These are phyloP conservation scores for Pogonocherus hispidulus DNA, from an alignment of 2,888 invertebrate species.

Conservation along the genomic window DNA sequence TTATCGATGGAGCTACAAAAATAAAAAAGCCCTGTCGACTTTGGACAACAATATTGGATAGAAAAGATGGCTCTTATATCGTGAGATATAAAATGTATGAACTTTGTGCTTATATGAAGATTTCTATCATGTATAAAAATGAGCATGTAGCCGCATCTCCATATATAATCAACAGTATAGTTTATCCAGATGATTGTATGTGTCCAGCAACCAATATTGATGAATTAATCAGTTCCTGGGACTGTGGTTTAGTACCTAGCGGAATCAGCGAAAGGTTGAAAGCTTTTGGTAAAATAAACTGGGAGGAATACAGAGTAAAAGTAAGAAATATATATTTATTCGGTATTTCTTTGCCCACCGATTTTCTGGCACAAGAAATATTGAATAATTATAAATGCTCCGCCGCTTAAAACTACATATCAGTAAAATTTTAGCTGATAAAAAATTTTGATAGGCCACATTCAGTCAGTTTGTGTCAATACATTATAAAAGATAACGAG, in stretches of 20 bases:
- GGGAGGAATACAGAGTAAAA: constrained; percentile 73
- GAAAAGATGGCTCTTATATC: constrained; percentile 87
- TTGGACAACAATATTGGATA: constrained; percentile 83
- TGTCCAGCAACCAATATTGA: constrained; percentile 79
- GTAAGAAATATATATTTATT: neutral
- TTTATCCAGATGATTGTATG: constrained; percentile 87
- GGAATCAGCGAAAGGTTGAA: constrained; percentile 83
- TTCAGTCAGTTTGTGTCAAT: constrained; percentile 91
- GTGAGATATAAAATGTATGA: constrained; percentile 86
- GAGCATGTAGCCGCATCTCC: constrained; percentile 77
- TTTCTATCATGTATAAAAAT: constrained; percentile 77
- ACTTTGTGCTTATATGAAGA: constrained; percentile 79
- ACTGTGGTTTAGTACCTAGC: constrained; percentile 74
- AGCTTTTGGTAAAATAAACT: constrained; percentile 78
- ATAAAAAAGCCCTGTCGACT: constrained; percentile 76
- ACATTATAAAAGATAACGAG: constrained; percentile 85
- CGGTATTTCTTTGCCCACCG: too few species aligned
- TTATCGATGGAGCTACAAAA: constrained; percentile 73
- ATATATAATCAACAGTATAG: constrained; percentile 75
- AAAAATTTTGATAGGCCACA: constrained; percentile 83
- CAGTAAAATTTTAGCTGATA: constrained; percentile 64
- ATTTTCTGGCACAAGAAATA: too few species aligned
- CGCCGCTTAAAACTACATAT: too few species aligned
- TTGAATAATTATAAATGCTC: too few species aligned
- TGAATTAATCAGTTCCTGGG: constrained; percentile 78